Base-by-base conservation (phyloP, 2,113 vertebrate genomes). In the Nothocercus julius region DNA sequence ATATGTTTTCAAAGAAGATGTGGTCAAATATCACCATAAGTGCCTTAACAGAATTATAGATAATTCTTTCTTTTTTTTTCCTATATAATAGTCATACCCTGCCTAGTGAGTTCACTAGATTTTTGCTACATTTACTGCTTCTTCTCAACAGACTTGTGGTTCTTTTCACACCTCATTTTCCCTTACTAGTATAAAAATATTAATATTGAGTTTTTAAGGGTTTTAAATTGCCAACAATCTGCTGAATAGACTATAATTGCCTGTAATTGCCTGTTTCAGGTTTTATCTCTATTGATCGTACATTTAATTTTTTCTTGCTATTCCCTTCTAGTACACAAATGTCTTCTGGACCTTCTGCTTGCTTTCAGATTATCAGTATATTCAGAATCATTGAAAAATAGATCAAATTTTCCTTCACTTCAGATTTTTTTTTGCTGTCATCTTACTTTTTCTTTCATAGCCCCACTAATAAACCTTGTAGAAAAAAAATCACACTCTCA, bases 201-300 rank as follows among this genome's bases (percentile, higher is more conserved):
- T 34, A 49, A 28, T 49, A 67, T 2, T 49, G 30, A 64, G 6
- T 10, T 86, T 89, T 79, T 44, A 25, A 53, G 14, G 47, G 9
- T 28, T 10, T 24, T 63, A 44, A 58, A 44, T 9, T 77, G 20
- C 3, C 11, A 85, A 15, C 2, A 59, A 25, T 54, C 8, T 68
- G 38, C 42, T 32, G 14, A 63, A 34, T 18, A 47, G 2, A 1
- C 8, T n/a, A 3, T 44, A 30, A 17, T 63, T 63, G 4, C 6
- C 25, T 54, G 16, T 44, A 82, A 79, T 22, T 68, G 0, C 34
- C 8, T 49, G 32, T 18, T 36, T 40, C 24, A 51, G 5, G 8
- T 30, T 30, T 28, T n/a, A 80, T 0, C 3, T 53, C 21, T 4
- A 28, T 1, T 25, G 13, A 30, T 7, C 4, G 19, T 2, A 6